Conservation (phyloP, 2,797 vertebrate species). For the Cyprinodon diabolis region DNA sequence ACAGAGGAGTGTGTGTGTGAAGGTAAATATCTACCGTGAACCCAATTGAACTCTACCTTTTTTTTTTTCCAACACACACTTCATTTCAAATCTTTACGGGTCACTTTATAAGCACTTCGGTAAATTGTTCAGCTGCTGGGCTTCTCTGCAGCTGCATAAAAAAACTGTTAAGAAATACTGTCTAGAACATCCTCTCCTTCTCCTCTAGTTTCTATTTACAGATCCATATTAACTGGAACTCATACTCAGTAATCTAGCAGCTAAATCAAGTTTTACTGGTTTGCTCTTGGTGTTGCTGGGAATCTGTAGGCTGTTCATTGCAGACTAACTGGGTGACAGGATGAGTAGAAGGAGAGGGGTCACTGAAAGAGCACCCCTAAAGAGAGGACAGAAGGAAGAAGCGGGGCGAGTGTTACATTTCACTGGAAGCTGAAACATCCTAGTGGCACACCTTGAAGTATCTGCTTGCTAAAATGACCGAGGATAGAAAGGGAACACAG, state of each 20-base stretch:
- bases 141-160: conserved; percentile 29
- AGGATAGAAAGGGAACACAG: conserved; percentile 6
- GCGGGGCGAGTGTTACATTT: conserved; percentile 6
- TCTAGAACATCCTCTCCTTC: conserved; percentile 3
- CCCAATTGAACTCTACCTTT: conserved; percentile 64
- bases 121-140: conserved; percentile 20
- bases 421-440: conserved; percentile 13
- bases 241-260: conserved; percentile 89
- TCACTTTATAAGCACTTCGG: conserved; percentile 59
- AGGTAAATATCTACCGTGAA: conserved; percentile 62
- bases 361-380: conserved; percentile 14
- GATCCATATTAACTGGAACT: conserved; percentile 83
- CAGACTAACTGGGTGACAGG: conserved; percentile 51
- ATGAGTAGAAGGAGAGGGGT: conserved; percentile 38
- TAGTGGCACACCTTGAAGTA: conserved; percentile 11
- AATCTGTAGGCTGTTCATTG: conserved; percentile 69
- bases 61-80: conserved; percentile 46
- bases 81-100: conserved; percentile 15
- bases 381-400: conserved; percentile 1
- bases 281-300: conserved; percentile 58
- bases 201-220: conserved; percentile 69
- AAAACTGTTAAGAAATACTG: conserved; percentile 48
- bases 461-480: conserved; percentile 40
- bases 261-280: conserved; percentile 87
- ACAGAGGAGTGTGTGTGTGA: conserved; percentile 34